Conservation (phyloP, 2,113 vertebrate genomes). For the Clarias gariepinus region DNA sequence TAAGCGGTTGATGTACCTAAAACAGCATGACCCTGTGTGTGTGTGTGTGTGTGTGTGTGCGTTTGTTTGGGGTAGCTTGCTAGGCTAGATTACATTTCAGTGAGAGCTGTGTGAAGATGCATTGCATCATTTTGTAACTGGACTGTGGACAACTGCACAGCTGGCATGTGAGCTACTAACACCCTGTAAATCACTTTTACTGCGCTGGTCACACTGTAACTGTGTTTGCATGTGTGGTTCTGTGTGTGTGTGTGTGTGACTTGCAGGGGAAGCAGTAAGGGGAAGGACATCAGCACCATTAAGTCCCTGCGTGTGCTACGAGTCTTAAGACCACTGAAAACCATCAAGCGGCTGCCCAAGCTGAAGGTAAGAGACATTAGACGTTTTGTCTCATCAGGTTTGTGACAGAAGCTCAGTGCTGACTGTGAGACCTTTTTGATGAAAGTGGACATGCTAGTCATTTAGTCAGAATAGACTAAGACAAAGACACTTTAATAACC, state of each 20-base stretch:
- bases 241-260: slow-evolving; percentile 32
- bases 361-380: slow-evolving; percentile 79
- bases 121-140: slow-evolving; percentile 40
- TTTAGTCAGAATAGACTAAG: not conserved
- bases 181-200: not conserved
- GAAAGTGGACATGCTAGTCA: not conserved
- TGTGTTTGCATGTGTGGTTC: slow-evolving; percentile 28
- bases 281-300: slow-evolving; percentile 95
- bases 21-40: slow-evolving; percentile 65
- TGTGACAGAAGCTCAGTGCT: not conserved
- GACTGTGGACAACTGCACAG: slow-evolving; percentile 28
- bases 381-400: no score
- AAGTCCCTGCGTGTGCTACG: slow-evolving; percentile 94
- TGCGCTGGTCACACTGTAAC: not conserved
- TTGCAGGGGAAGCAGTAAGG: slow-evolving; percentile 87
- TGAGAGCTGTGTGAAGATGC: slow-evolving; percentile 15
- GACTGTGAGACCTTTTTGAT: not conserved
- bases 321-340: slow-evolving; percentile 92
- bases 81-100: slow-evolving; percentile 34
- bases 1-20: slow-evolving; percentile 46
- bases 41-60: slow-evolving; percentile 21
- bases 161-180: slow-evolving; percentile 48
- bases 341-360: slow-evolving; percentile 94
- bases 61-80: slow-evolving; percentile 6
- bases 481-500: no score